Conservation (phyloP, 2,888 invertebrate genomes). For the Sarcophaga caerulescens region DNA sequence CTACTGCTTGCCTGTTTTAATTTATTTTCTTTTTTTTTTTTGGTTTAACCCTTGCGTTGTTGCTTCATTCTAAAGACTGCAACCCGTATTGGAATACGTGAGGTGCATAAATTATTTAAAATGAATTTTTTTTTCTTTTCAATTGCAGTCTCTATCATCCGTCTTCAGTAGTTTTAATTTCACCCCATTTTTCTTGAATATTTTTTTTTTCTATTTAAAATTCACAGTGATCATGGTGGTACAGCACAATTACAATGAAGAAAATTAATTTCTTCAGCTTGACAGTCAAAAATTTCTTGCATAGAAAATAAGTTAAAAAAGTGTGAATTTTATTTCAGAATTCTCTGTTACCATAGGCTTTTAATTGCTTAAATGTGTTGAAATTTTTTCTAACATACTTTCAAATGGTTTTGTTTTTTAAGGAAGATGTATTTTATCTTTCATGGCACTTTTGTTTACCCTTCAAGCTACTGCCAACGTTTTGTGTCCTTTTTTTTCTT, state of each 20-base stretch:
- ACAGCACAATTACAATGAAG: slow-evolving; percentile 50
- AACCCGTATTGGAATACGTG: slow-evolving; percentile 30
- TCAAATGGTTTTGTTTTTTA: neutral
- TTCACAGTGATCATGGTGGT: slow-evolving; percentile 3
- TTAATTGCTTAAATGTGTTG: slow-evolving; percentile 30
- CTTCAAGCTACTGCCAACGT: slow-evolving; percentile 35
- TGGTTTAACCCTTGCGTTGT: no score
- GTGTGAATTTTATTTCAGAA: slow-evolving; percentile 75
- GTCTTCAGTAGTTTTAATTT: slow-evolving; percentile 2
- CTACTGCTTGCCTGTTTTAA: no score
- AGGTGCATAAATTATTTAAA: slow-evolving; percentile 58
- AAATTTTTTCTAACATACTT: slow-evolving; percentile 23
- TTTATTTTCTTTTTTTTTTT: no score
- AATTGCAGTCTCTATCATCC: slow-evolving; percentile 38
- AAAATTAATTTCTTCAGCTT: slow-evolving; percentile 69
- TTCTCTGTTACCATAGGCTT: slow-evolving; percentile 37
- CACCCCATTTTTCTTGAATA: slow-evolving; percentile 11
- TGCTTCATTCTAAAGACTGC: no score
- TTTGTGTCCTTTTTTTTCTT: neutral
- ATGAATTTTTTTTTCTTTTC: slow-evolving; percentile 1
- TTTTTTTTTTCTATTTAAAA: neutral
- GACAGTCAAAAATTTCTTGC: slow-evolving; percentile 69
- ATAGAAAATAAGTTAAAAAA: slow-evolving; percentile 79
- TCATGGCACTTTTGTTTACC: slow-evolving; percentile 17
- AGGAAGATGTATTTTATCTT: neutral